Base-by-base conservation (phyloP, 2,888 invertebrate genomes). In the Volucella zonaria region DNA sequence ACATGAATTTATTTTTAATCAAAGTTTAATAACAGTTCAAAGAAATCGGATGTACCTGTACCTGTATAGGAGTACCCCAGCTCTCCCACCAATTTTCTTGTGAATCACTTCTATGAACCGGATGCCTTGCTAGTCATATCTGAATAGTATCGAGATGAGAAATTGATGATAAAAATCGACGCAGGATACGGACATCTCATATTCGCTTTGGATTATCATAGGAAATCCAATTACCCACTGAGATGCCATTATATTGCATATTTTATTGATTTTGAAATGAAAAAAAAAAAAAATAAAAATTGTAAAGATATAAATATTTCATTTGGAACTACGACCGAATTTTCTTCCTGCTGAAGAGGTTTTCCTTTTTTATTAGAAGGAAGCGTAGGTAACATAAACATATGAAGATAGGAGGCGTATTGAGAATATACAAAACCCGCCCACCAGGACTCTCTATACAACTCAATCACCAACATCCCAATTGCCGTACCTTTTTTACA, bases 121-220 rank as follows among this genome's bases (percentile, higher is more conserved):
- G 1, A 31, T 31, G 31, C 31, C 31, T 31, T 31, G 31, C 31
- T 6, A 31, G 6, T 31, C 31, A 6, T 6, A 31, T 31, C 31
- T 31, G 6, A 31, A 31, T 31, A 6, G 31, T 31, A 31, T 0
- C 6, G 52, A 77, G 77, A 82, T 77, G 82, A 73, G 66, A 82
- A 77, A 77, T 82, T 82, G 77, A 82, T 82, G 67, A 31, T 31
- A 31, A 67, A 77, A 77, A 73, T 77, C 77, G 77, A 73, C 67
- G 18, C 38, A 31, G 31, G 6, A 31, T 31, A 47, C 49, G 54
- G 45, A 66, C 42, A 54, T 66, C 66, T 47, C 42, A 15, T 47
- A 42, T 47, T 45, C 42, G 8, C 52, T 80, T 51, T 43, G 12
- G 66, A 58, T 58, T 81, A 64, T 77, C 59, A 77, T 82, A 43